Evolutionary conservation across 2,113 vertebrate species (phyloP), one percentile per base, ranked within the genome.

Genomic region (Gymnogyps californianus): DNA sequence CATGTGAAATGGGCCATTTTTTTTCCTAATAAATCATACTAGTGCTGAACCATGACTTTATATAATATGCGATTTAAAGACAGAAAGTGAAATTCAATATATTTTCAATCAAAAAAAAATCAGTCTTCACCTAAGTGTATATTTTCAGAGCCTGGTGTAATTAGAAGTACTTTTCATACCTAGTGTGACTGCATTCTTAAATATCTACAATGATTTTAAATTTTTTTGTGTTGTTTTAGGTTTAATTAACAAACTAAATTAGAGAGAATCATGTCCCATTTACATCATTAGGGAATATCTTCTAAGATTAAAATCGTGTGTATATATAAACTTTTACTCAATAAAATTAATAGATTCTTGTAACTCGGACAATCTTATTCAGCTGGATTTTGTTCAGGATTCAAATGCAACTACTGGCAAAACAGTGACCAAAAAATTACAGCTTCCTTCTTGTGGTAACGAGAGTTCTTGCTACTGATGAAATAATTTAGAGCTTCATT

Each of bases 401-500:
- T 93, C 16, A 74, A 70, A 80, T 55, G 14, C 59, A 38, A 24
- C 65, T 81, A 36, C n/a, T 67, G 76, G 46, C 32, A 46, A 86
- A 91, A 40, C 80, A 79, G 77, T 83, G 66, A 91, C 57, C 34
- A 52, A 31, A 67, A 89, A 64, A 5, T 69, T 65, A 46, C 54
- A 83, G 38, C 72, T 89, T 95, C 80, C n/a, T 93, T 83, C 78
- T 85, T 55, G 47, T 93, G 77, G 78, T 95, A 96, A 65, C 3
- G 6, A 75, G 78, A 26, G 16, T 96, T 96, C 95, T 78, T 87
- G 54, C 47, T 64, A 44, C 46, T 74, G 95, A 65, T 96, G 88
- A 95, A 97, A 91, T 94, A 65, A 91, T 92, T 86, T 83, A 91
- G 34, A 76, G 47, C 19, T 52, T 40, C 47, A 11, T 87, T 91